Conservation (phyloP, 1,140 invertebrate genomes). For the Bombus fervidus region DNA sequence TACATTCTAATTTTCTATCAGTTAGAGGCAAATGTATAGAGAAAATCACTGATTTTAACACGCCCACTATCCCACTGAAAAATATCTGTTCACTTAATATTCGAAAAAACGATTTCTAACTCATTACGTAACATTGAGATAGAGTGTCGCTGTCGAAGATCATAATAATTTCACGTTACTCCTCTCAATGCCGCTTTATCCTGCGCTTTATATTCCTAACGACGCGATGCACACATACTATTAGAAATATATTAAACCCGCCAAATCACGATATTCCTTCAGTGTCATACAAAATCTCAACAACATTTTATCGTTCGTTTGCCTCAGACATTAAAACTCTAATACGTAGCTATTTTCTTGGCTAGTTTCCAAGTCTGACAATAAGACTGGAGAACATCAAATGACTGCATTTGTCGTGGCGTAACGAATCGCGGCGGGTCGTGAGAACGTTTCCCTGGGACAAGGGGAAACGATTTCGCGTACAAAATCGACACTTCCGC, state of each 20-base stretch:
- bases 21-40: no score
- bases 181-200: neutral
- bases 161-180: neutral
- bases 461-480: slow-evolving; percentile 53
- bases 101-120: no score
- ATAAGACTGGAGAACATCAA: neutral
- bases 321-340: neutral
- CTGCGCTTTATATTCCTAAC: no score
- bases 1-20: neutral
- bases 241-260: no score
- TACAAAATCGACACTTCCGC: slow-evolving; percentile 63
- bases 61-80: no score
- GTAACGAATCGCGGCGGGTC: slow-evolving; percentile 14
- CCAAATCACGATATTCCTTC: neutral
- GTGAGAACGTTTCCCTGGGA: slow-evolving; percentile 47
- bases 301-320: neutral
- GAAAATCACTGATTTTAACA: no score
- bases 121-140: no score
- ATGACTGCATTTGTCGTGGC: neutral
- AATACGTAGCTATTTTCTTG: neutral
- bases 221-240: no score
- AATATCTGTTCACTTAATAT: no score
- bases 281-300: neutral
- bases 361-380: neutral
- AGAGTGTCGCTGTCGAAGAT: neutral